Evolutionary conservation across 2,113 vertebrate genomes (phyloP), one percentile per base, ranked within the genome.

Genomic region (Ia io): DNA sequence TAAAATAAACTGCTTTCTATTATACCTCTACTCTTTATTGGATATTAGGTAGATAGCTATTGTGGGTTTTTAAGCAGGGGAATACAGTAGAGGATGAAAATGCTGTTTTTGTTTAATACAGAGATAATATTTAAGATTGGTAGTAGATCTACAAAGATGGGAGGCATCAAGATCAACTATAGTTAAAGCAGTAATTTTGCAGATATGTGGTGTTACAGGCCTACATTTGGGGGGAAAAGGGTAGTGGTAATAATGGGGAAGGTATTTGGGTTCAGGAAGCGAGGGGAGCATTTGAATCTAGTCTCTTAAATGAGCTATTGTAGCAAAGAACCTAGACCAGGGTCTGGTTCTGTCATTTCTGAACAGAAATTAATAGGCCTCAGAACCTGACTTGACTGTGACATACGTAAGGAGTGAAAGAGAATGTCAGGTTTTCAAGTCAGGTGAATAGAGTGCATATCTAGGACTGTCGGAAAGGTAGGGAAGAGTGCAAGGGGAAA

Each of bases 81-180:
- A 67, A 25, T 53, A 35, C 49, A 78, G 18, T 51, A 28, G 40
- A 61, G 73, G 47, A 79, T 74, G 47, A 82, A 71, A 90, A n/a
- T 78, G 42, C 22, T 74, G 35, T n/a, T 95, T 91, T 82, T 74
- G 69, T 91, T 82, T 87, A 87, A 74, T 91, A 28, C 12, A 47
- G 20, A 40, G 28, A 51, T 89, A 61, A 83, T 47, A 59, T 47
- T 94, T 40, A 84, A 5, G 25, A 37, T 70, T 22, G 37, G 2
- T 40, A 65, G 63, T 61, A 76, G 40, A 84, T 65, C 10, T 65
- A 74, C 42, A 88, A 82, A 94, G 44, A 51, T 67, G 18, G 63
- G 10, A 69, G 22, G n/a, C 37, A 49, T 74, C 17, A 42, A 51
- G 61, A 77, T 63, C 53, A 56, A 3, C 35, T 79, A 18, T 16